A percentile compares a stretch with the other conserved stretches of the same genome.
phyloP scores from a whole-genome alignment of 2,888 invertebrate species.

The Cheilosia impressa region DNA sequence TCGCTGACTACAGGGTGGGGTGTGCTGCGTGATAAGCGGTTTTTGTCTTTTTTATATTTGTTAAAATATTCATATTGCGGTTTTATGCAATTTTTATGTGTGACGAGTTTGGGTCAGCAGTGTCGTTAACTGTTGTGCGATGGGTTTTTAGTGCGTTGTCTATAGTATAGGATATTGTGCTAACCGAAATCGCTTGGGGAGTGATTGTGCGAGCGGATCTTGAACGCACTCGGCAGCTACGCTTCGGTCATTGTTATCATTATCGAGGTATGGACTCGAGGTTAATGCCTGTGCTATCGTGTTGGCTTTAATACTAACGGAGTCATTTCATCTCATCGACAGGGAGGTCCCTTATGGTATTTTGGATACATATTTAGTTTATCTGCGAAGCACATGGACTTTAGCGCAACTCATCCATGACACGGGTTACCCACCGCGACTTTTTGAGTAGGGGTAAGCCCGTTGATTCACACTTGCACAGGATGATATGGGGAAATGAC shows the following conservation, averaged over 20 bases:
- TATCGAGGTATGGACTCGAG: not conserved
- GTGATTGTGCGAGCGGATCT: slow-evolving; percentile 5
- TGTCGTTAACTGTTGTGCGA: slow-evolving; percentile 8
- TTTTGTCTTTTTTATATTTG: slow-evolving; percentile 51
- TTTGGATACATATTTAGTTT: too few relatives aligned
- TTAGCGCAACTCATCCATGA: too few relatives aligned
- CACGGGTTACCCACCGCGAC: too few relatives aligned
- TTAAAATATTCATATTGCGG: slow-evolving; percentile 64
- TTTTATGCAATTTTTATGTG: slow-evolving; percentile 57
- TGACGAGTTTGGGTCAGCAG: slow-evolving; percentile 13
- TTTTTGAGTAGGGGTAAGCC: too few relatives aligned
- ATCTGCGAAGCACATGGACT: too few relatives aligned
- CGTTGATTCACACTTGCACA: too few relatives aligned
- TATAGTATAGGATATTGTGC: slow-evolving; percentile 27
- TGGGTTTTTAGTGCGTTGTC: slow-evolving; percentile 6
- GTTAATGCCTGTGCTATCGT: not conserved
- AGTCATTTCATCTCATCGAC: too few relatives aligned
- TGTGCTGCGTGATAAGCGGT: slow-evolving; percentile 59
- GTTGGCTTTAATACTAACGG: too few relatives aligned
- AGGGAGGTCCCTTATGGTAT: too few relatives aligned
- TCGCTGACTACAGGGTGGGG: slow-evolving; percentile 42
- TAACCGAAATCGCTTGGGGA: slow-evolving; percentile 15
- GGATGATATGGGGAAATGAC: too few relatives aligned
- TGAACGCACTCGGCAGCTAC: not conserved
- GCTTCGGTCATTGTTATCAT: not conserved